A percentile compares a stretch with the other conserved stretches of the same genome.
phyloP scores from a whole-genome alignment of 1,140 invertebrate species.

The Conopomorpha cramerella region DNA sequence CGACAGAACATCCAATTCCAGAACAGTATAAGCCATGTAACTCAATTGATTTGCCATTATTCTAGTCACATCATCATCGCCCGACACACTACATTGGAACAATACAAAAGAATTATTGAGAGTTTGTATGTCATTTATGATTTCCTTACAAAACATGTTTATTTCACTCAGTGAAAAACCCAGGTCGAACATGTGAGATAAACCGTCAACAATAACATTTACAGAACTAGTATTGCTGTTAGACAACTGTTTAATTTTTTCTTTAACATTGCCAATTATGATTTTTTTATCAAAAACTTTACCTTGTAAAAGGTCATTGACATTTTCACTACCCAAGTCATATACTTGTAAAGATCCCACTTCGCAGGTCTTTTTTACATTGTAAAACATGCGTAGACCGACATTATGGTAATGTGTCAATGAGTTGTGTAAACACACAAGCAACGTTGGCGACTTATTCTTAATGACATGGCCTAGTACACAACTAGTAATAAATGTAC shows the following conservation, averaged over 20 bases:
- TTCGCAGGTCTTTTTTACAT: constrained; percentile 63
- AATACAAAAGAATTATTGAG: constrained; percentile 30
- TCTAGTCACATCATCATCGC: constrained; percentile 61
- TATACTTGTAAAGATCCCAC: constrained; percentile 57
- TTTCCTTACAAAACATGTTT: constrained; percentile 59
- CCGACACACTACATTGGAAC: constrained; percentile 36
- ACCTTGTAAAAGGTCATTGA: constrained; percentile 63
- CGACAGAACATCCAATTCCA: constrained; percentile 66
- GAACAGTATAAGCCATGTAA: constrained; percentile 64
- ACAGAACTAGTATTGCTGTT: constrained; percentile 36
- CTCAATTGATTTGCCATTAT: constrained; percentile 63
- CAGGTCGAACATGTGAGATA: constrained; percentile 71
- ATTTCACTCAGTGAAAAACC: constrained; percentile 58
- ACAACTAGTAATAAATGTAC: constrained; percentile 70
- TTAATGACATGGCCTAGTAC: constrained; percentile 63
- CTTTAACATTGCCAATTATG: constrained; percentile 22
- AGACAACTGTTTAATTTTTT: constrained; percentile 19
- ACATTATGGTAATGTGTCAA: constrained; percentile 73
- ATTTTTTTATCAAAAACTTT: constrained; percentile 29
- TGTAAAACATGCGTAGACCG: constrained; percentile 73
- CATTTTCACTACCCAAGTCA: constrained; percentile 24
- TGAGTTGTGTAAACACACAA: constrained; percentile 72
- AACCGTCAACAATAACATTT: constrained; percentile 71
- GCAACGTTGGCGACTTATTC: constrained; percentile 61
- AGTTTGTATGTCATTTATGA: constrained; percentile 27